Evolutionary conservation across 2,113 vertebrate species (phyloP).

Genomic region (Odontesthes bonariensis): DNA sequence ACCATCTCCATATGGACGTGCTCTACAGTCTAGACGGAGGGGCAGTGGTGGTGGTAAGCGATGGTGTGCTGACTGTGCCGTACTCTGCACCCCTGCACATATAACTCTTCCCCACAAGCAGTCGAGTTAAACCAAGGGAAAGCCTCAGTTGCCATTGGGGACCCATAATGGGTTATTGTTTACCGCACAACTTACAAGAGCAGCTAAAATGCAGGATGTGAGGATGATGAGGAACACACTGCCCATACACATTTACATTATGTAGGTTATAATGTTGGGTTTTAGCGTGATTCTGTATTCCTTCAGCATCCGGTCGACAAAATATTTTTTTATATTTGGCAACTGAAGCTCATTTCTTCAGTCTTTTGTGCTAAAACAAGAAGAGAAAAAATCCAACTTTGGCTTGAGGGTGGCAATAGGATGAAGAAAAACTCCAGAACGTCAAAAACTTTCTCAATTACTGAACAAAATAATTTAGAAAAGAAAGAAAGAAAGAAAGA

Average conservation of each 20-base stretch:
- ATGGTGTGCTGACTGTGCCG: constrained; percentile 76
- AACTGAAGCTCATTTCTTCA: not conserved
- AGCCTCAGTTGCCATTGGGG: constrained; percentile 58
- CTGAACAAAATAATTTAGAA: too few relatives aligned
- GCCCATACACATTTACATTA: constrained; percentile 44
- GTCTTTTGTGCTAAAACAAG: not conserved
- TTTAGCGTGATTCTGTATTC: constrained; percentile 29
- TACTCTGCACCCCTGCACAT: constrained; percentile 67
- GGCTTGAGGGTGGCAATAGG: not conserved
- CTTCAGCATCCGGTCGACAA: constrained; percentile 3
- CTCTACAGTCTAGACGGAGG: constrained; percentile 78
- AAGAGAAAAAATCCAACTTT: too few relatives aligned
- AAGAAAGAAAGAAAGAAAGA: not conserved
- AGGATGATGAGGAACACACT: constrained; percentile 64
- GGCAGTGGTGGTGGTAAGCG: constrained; percentile 73
- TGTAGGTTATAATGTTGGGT: constrained; percentile 33
- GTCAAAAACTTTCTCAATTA: too few relatives aligned
- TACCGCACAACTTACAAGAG: constrained; percentile 69
- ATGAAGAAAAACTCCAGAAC: too few relatives aligned
- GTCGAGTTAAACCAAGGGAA: constrained; percentile 70
- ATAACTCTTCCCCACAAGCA: constrained; percentile 73
- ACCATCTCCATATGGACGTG: constrained; percentile 83
- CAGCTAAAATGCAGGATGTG: constrained; percentile 67
- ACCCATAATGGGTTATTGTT: constrained; percentile 74
- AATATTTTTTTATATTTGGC: not conserved